These are phyloP conservation scores for Rhombomys opimus DNA, from an alignment of 2,113 vertebrate genomes.

Conservation along the genomic window DNA sequence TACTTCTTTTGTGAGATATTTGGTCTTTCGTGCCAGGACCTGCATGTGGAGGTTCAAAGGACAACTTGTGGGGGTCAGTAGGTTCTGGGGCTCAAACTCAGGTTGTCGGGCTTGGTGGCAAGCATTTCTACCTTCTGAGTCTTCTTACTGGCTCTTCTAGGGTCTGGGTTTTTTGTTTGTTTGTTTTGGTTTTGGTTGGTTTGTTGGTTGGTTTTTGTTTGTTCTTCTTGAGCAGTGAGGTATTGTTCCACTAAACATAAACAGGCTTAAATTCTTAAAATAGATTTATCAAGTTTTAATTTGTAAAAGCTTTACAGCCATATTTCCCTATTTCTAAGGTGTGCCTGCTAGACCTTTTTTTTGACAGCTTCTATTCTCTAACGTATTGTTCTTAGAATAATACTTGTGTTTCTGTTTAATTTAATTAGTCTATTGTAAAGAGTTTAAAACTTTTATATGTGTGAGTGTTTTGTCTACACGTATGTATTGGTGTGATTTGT, in stretches of 20 bases:
- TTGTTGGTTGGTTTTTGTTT: no score
- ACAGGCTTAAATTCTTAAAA: neutral
- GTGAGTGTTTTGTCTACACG: neutral
- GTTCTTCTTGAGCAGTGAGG: neutral
- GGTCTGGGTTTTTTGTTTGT: no score
- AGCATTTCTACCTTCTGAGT: neutral
- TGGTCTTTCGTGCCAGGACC: neutral
- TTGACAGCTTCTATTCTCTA: conserved; percentile 58
- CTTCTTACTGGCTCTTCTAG: neutral
- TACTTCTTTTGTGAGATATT: neutral
- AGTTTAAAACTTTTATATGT: neutral
- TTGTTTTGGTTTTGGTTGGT: no score
- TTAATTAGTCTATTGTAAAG: neutral
- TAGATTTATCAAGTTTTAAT: neutral
- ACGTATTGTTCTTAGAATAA: conserved; percentile 62
- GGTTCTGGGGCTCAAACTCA: neutral
- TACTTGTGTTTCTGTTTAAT: conserved; percentile 35
- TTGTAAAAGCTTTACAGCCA: conserved; percentile 3
- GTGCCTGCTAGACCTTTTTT: conserved; percentile 42
- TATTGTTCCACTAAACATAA: conserved; percentile 40
- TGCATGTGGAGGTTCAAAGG: neutral
- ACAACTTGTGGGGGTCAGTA: neutral
- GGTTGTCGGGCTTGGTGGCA: neutral
- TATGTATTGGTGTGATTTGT: neutral
- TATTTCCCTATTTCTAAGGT: neutral